Conservation (phyloP, 1,140 invertebrate genomes). For the Rhyzopertha dominica region DNA sequence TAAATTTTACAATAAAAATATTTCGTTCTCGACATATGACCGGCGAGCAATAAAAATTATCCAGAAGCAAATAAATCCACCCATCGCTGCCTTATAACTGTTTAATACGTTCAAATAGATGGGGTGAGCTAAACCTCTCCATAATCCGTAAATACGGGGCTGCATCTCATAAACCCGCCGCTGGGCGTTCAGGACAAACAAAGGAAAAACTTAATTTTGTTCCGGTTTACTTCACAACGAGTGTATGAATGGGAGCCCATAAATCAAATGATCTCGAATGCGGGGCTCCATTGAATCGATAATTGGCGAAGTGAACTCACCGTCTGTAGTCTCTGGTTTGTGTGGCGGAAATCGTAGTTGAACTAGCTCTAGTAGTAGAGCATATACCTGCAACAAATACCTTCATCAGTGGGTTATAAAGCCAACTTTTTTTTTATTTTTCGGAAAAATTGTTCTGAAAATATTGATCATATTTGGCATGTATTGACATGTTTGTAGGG, state of each 20-base stretch:
- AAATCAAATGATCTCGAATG: conserved; percentile 20
- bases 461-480: too few relatives aligned
- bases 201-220: conserved; percentile 29
- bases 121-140: too few relatives aligned
- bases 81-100: too few relatives aligned
- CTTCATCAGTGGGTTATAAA: background rate
- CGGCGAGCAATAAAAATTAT: too few relatives aligned
- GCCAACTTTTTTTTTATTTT: conserved; percentile 2
- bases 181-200: too few relatives aligned
- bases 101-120: too few relatives aligned
- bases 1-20: too few relatives aligned
- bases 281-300: background rate
- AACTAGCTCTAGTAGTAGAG: background rate
- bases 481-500: too few relatives aligned
- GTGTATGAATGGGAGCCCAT: conserved; percentile 23
- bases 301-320: background rate
- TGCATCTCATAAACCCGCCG: too few relatives aligned
- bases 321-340: background rate
- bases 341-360: background rate
- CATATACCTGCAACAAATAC: background rate
- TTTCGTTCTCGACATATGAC: too few relatives aligned
- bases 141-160: too few relatives aligned
- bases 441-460: conserved; percentile 4
- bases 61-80: too few relatives aligned
- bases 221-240: conserved; percentile 24